Evolutionary conservation across 2,888 invertebrate species (phyloP).

Genomic region (Eumerus sabulonum): DNA sequence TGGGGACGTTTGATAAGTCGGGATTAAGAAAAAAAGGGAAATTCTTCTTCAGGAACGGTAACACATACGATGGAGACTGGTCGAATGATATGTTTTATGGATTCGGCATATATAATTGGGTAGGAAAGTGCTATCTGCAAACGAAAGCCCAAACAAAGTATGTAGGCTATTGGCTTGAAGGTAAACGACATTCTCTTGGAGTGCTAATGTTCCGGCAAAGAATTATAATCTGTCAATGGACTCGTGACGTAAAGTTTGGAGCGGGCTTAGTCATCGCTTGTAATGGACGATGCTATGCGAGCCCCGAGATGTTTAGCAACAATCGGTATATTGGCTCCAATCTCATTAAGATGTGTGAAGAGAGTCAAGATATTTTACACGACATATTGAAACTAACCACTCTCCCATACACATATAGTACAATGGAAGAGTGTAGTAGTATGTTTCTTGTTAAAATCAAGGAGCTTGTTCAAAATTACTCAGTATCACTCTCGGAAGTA

Average conservation of each 20-base stretch:
- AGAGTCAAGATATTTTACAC: conserved; percentile 1
- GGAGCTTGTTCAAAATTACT: conserved; percentile 3
- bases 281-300: conserved; percentile 37
- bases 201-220: conserved; percentile 14
- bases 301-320: conserved; percentile 19
- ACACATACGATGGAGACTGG: conserved; percentile 36
- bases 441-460: neutral
- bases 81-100: conserved; percentile 15
- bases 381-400: neutral
- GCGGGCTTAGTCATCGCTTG: conserved; percentile 37
- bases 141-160: conserved; percentile 12
- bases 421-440: neutral
- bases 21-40: conserved; percentile 11
- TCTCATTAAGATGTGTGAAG: neutral
- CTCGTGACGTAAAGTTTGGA: conserved; percentile 7
- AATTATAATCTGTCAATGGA: conserved; percentile 40
- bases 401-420: neutral
- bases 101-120: conserved; percentile 47
- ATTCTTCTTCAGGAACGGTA: conserved; percentile 37
- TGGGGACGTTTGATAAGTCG: conserved; percentile 22
- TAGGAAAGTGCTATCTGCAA: neutral
- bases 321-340: conserved; percentile 13
- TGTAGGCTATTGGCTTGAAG: conserved; percentile 39
- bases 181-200: conserved; percentile 23
- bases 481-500: neutral